These are phyloP conservation scores for Caenorhabditis briggsae DNA, from an alignment of 1,140 invertebrate genomes.

Conservation along the genomic window DNA sequence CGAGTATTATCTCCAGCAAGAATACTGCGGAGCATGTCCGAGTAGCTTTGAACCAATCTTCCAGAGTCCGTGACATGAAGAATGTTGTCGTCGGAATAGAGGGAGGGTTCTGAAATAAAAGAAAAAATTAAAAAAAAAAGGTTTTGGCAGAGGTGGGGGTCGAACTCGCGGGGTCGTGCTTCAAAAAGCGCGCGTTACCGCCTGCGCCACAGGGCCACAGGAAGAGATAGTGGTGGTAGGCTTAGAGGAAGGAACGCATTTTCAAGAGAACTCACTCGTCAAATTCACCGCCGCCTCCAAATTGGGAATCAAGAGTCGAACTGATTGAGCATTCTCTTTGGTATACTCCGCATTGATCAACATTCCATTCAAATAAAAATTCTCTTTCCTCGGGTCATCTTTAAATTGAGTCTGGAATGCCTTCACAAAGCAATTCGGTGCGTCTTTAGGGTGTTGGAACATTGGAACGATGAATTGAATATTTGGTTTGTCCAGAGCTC, in stretches of 20 bases:
- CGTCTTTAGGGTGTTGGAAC: neutral
- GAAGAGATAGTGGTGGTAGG: too few relatives aligned
- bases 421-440: neutral
- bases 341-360: neutral
- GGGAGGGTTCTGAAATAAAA: too few relatives aligned
- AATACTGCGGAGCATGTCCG: neutral
- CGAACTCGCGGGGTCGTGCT: too few relatives aligned
- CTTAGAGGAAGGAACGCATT: too few relatives aligned
- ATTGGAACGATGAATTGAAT: conserved; percentile 29
- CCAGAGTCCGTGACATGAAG: too few relatives aligned
- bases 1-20: neutral
- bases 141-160: too few relatives aligned
- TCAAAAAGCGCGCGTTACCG: too few relatives aligned
- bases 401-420: conserved; percentile 5
- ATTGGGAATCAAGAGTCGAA: neutral
- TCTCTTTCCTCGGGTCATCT: neutral
- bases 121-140: too few relatives aligned
- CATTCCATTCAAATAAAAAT: conserved; percentile 17
- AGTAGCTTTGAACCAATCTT: too few relatives aligned
- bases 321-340: neutral
- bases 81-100: too few relatives aligned
- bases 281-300: neutral
- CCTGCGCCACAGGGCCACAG: too few relatives aligned
- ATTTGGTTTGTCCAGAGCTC: neutral
- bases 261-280: neutral